These are phyloP conservation scores for Chaitophorus viminalis DNA, from an alignment of 2,888 invertebrate species.

Conservation along the genomic window DNA sequence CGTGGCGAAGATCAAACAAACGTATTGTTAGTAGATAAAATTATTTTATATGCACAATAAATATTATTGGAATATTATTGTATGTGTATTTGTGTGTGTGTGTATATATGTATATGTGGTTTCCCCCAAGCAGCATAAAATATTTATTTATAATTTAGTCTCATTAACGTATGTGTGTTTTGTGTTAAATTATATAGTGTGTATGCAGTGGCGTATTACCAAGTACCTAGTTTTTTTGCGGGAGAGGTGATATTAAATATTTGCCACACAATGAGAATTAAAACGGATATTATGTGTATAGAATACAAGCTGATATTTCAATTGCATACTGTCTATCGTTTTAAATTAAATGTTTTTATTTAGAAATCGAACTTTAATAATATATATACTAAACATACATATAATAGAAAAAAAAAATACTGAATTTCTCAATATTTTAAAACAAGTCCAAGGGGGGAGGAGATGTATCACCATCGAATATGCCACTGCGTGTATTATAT, in stretches of 20 bases:
- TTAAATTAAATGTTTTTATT: neutral
- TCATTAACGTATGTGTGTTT: constrained; percentile 8
- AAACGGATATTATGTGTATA: neutral
- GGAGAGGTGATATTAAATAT: neutral
- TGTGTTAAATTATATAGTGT: too few relatives aligned
- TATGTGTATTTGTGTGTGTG: neutral
- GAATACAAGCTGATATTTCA: neutral
- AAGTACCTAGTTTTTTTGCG: neutral
- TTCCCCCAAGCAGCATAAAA: neutral
- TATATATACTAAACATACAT: neutral
- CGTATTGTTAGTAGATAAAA: neutral
- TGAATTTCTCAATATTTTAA: too few relatives aligned
- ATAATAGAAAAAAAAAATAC: neutral
- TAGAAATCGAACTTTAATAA: neutral
- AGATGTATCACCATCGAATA: neutral
- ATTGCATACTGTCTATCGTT: neutral
- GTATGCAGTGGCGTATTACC: neutral
- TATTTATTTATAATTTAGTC: constrained; percentile 23
- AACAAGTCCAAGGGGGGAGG: too few relatives aligned
- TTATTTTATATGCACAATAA: neutral
- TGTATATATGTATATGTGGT: neutral
- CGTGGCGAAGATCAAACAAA: constrained; percentile 3
- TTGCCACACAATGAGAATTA: neutral
- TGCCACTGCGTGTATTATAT: neutral
- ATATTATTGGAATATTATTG: neutral